Conservation (phyloP, 2,888 invertebrate genomes). For the Brachypalpus laphriformis region DNA sequence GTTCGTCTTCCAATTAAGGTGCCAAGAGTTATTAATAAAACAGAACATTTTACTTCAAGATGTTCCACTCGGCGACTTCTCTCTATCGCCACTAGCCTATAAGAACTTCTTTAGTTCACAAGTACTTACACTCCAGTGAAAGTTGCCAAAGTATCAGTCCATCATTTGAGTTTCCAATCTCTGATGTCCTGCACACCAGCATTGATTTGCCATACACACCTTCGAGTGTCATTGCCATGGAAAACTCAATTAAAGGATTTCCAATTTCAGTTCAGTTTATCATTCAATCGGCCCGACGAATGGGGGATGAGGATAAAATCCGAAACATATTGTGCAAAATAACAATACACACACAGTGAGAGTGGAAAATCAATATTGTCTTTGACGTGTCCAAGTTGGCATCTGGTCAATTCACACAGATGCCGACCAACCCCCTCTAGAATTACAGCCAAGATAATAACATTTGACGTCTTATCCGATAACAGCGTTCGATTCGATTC, state of each 20-base stretch:
- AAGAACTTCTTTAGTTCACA: background rate
- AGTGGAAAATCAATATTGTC: constrained; percentile 60
- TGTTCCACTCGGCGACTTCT: background rate
- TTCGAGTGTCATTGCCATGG: constrained; percentile 37
- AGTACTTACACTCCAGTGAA: background rate
- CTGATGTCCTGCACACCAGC: background rate
- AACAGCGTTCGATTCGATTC: constrained; percentile 45
- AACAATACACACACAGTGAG: constrained; percentile 1
- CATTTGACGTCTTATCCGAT: constrained; percentile 64
- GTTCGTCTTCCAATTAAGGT: background rate
- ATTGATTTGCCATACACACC: background rate
- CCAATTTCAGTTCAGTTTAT: constrained; percentile 58
- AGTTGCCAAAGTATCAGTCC: background rate
- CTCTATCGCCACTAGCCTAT: no score
- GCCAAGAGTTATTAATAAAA: background rate
- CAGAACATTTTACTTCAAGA: background rate
- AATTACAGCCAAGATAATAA: constrained; percentile 51
- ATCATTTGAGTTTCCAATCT: background rate
- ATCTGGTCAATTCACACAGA: constrained; percentile 1
- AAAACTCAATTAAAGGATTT: constrained; percentile 69
- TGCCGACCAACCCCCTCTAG: background rate
- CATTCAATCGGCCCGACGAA: constrained; percentile 34
- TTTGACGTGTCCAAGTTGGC: constrained; percentile 35
- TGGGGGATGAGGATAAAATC: constrained; percentile 17
- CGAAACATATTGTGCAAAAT: constrained; percentile 20